These are phyloP conservation scores for Dicrurus megarhynchus DNA, from an alignment of 2,113 vertebrate species.

Conservation along the genomic window DNA sequence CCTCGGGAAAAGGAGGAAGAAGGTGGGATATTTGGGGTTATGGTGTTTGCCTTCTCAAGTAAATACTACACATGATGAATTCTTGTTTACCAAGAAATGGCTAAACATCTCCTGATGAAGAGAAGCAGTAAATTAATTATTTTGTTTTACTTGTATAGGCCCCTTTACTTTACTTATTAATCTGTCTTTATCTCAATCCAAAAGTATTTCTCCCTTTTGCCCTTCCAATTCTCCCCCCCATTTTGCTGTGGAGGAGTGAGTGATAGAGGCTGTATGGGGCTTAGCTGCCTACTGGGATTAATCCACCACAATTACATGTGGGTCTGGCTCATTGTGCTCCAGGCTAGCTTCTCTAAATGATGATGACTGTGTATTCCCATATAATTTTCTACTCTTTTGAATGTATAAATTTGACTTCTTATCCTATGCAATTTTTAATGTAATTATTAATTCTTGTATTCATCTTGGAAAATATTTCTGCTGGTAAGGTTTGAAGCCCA, in stretches of 20 bases:
- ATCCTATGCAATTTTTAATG: background rate
- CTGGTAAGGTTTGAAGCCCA: background rate
- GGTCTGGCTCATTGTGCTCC: background rate
- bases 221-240: background rate
- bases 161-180: background rate
- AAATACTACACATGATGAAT: rapidly evolving
- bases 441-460: background rate
- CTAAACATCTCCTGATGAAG: background rate
- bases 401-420: background rate
- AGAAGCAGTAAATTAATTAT: background rate
- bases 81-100: background rate
- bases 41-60: background rate
- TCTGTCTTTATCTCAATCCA: background rate
- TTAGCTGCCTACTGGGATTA: background rate
- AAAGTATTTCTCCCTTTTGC: background rate
- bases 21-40: background rate
- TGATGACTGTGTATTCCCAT: background rate
- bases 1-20: background rate
- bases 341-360: background rate
- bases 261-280: background rate
- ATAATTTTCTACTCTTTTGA: background rate
- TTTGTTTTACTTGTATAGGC: background rate
- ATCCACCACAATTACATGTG: background rate
- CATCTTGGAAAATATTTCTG: background rate
- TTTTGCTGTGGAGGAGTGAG: background rate